A percentile compares a stretch with the other conserved stretches of the same genome.
phyloP scores from a whole-genome alignment of 2,797 vertebrate genomes.

The Myotis planiceps region DNA sequence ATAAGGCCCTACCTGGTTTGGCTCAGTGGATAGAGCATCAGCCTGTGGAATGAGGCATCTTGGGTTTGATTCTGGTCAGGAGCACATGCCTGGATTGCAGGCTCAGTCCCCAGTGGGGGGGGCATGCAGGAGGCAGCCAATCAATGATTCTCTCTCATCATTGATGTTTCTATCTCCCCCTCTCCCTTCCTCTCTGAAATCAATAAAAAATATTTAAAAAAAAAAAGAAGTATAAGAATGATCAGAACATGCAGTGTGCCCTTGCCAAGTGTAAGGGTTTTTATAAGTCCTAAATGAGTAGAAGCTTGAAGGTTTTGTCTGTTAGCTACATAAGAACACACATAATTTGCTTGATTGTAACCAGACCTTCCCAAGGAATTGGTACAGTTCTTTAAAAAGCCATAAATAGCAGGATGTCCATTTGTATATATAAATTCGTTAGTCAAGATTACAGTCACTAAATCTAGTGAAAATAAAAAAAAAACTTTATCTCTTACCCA shows the following conservation, averaged over 20 bases:
- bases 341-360: constrained; percentile 32
- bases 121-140: too few relatives aligned
- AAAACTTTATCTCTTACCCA: constrained; percentile 21
- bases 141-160: too few relatives aligned
- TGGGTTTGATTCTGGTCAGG: too few relatives aligned
- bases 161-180: too few relatives aligned
- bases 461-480: constrained; percentile 9
- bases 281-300: constrained; percentile 12
- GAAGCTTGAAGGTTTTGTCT: constrained; percentile 17
- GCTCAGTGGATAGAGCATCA: too few relatives aligned
- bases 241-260: not conserved
- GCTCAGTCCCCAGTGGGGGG: too few relatives aligned
- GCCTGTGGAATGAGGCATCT: too few relatives aligned
- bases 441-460: constrained; percentile 13
- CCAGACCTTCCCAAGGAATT: constrained; percentile 7
- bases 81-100: too few relatives aligned
- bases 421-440: constrained; percentile 7
- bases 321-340: not conserved
- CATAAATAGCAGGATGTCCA: not conserved
- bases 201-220: too few relatives aligned
- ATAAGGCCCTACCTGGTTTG: too few relatives aligned
- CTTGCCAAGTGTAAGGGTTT: not conserved
- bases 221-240: not conserved
- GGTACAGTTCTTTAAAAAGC: not conserved
- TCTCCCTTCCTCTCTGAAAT: too few relatives aligned